A percentile compares a stretch with the other conserved stretches of the same genome.
These are phyloP conservation scores for Benthosema pterotum DNA, from an alignment of 2,797 vertebrate genomes.

Conservation along the genomic window DNA sequence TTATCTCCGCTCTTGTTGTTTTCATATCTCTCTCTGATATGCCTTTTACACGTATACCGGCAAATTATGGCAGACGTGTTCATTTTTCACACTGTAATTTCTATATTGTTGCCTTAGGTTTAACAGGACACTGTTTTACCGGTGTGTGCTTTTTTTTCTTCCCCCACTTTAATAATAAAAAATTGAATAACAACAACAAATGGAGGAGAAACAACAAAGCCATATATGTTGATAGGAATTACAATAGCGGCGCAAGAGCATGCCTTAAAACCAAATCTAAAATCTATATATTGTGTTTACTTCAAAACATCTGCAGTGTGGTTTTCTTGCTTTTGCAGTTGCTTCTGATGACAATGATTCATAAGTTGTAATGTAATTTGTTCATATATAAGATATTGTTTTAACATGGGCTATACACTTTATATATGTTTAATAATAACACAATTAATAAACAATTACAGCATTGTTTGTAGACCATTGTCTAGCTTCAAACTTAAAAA, in stretches of 20 bases:
- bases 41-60: no score
- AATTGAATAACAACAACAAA: background rate
- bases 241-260: constrained; percentile 57
- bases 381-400: no score
- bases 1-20: constrained; percentile 68
- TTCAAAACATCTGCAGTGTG: constrained; percentile 1
- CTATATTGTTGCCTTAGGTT: constrained; percentile 81
- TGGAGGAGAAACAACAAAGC: constrained; percentile 65
- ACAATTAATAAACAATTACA: no score
- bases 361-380: constrained; percentile 53
- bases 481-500: no score
- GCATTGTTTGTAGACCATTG: no score
- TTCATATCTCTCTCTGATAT: background rate
- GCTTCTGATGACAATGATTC: constrained; percentile 59
- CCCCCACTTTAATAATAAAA: constrained; percentile 58
- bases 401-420: no score
- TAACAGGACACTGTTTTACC: constrained; percentile 64
- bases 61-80: background rate
- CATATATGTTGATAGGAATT: constrained; percentile 75
- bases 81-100: constrained; percentile 62
- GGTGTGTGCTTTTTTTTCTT: constrained; percentile 32
- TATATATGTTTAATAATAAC: no score
- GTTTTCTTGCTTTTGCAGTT: constrained; percentile 64
- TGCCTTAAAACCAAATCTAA: constrained; percentile 72
- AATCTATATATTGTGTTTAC: constrained; percentile 25